These are phyloP conservation scores for Lacerta bilineata DNA, from an alignment of 2,797 vertebrate species.

Conservation along the genomic window DNA sequence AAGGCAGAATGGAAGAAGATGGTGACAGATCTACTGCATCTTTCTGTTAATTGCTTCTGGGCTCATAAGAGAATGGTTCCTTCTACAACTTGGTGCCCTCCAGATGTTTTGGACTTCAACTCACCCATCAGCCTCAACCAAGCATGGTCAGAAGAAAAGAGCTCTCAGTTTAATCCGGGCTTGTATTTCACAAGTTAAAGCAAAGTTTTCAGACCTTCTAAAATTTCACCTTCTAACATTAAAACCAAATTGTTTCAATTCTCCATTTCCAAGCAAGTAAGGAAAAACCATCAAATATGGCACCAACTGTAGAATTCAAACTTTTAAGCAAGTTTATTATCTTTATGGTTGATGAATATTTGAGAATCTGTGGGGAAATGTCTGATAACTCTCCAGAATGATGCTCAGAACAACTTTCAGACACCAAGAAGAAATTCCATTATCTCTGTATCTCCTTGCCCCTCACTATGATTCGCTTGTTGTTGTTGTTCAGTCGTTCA, in stretches of 20 bases:
- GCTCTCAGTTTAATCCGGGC: neutral
- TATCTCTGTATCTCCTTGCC: neutral
- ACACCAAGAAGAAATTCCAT: neutral
- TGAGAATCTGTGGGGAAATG: neutral
- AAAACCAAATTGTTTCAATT: neutral
- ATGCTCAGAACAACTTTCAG: neutral
- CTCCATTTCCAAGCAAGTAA: neutral
- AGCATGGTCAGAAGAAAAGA: conserved; percentile 19
- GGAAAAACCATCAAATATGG: neutral
- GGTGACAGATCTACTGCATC: conserved; percentile 26
- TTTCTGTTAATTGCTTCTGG: conserved; percentile 26
- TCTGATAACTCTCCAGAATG: neutral
- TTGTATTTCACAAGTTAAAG: neutral
- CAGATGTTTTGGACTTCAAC: too few species aligned
- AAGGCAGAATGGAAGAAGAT: conserved; percentile 35
- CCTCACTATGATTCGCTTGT: neutral
- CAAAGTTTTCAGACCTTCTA: neutral
- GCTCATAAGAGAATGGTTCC: neutral
- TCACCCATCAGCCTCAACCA: neutral
- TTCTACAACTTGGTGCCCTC: too few species aligned
- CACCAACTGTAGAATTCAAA: neutral
- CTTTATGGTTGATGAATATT: neutral
- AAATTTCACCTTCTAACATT: neutral
- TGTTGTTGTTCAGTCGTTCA: too few species aligned
- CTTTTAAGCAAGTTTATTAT: neutral